Evolutionary conservation across 1,140 invertebrate genomes (phyloP).

Genomic region (Cotesia chilonis): DNA sequence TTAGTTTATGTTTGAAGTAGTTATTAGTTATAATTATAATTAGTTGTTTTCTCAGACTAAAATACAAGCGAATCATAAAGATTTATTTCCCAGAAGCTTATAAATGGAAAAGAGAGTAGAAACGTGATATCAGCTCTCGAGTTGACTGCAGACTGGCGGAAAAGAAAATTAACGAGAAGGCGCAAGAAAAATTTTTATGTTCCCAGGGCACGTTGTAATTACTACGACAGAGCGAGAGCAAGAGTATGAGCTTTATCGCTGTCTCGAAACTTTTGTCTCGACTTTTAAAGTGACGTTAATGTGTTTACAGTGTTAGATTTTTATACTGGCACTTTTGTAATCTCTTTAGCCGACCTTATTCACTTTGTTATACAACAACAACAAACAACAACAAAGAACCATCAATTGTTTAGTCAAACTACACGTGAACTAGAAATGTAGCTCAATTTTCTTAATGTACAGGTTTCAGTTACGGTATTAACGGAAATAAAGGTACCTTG

Average conservation of each 20-base stretch:
- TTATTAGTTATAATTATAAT: not conserved
- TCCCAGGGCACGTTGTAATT: conserved; percentile 31
- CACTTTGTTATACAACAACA: not conserved
- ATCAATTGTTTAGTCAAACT: not conserved
- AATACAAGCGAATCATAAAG: not conserved
- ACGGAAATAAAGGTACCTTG: too few relatives aligned
- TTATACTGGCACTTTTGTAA: conserved; percentile 12
- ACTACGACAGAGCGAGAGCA: not conserved
- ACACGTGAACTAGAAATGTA: not conserved
- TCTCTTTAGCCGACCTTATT: not conserved
- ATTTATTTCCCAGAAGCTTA: not conserved
- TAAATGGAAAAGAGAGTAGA: not conserved
- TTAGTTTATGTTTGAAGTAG: not conserved
- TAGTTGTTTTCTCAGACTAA: too few relatives aligned
- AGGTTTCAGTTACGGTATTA: too few relatives aligned
- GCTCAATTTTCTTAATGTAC: not conserved
- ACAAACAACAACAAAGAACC: not conserved
- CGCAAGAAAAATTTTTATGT: conserved; percentile 11
- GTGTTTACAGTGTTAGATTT: conserved; percentile 33
- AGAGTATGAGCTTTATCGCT: conserved; percentile 18
- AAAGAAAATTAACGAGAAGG: not conserved
- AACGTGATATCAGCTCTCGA: not conserved
- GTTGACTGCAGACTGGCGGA: not conserved
- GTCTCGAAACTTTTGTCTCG: conserved; percentile 32
- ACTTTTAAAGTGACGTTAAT: conserved; percentile 35